Percentiles rank a stretch among this genome's conserved stretches.
phyloP scores from a whole-genome alignment of 2,797 vertebrate species.

The Phrynocephalus guinanensis region DNA sequence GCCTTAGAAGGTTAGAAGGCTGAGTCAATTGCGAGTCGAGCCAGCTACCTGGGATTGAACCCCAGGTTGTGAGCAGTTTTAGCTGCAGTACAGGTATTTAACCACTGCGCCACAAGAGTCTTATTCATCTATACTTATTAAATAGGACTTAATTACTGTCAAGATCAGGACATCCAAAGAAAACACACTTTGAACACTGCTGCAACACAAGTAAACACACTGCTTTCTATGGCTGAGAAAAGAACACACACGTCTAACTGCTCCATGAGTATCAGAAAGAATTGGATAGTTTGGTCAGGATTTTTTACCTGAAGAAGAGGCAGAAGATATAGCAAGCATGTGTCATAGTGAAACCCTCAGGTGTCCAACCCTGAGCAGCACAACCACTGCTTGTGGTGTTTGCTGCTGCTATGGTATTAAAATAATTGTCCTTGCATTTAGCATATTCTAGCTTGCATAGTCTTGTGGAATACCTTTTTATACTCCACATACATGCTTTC shows the following conservation, averaged over 20 bases:
- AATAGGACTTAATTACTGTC: constrained; percentile 18
- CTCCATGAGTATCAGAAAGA: background rate
- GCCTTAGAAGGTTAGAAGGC: too few relatives aligned
- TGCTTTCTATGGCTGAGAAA: background rate
- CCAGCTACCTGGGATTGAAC: too few relatives aligned
- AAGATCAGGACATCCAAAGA: background rate
- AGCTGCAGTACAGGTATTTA: too few relatives aligned
- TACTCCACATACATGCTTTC: constrained; percentile 19
- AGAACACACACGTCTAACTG: background rate
- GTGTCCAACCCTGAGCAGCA: constrained; percentile 19
- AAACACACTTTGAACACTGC: background rate
- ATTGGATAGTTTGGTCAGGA: background rate
- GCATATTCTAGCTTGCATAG: constrained; percentile 14
- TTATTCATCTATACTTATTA: background rate
- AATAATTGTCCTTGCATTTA: constrained; percentile 33
- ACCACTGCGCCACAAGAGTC: too few relatives aligned
- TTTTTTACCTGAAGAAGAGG: constrained; percentile 64
- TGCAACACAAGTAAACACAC: background rate
- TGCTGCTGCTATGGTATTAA: constrained; percentile 8
- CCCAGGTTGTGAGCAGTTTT: too few relatives aligned
- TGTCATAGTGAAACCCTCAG: constrained; percentile 51
- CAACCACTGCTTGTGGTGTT: constrained; percentile 42
- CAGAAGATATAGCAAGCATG: constrained; percentile 58
- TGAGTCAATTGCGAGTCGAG: too few relatives aligned
- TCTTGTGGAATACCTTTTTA: constrained; percentile 1